Evolutionary conservation across 2,888 invertebrate genomes (phyloP), one percentile per base, ranked within the genome.

Genomic region (Tetramorium bicarinatum): DNA sequence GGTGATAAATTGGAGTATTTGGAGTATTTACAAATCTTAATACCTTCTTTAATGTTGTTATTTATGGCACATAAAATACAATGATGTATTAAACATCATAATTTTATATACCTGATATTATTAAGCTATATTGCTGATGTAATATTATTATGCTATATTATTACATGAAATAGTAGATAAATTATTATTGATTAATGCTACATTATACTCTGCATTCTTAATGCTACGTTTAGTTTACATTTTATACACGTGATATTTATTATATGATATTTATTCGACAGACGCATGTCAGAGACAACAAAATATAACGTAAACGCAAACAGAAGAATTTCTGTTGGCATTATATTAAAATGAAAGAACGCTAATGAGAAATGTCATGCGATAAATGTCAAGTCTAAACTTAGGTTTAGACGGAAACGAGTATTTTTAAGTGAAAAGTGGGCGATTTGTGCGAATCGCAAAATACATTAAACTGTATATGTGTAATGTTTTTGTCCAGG

Each of bases 351-450:
- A 41, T 66, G 25, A 54, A 54, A 54, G 41, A 54, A 41, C 25
- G 44, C 41, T 77, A 54, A 77, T 77, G 77, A 77, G 67, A 77
- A 77, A 77, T 66, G 67, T 67, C 69, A 67, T 54, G 41, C 54
- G 67, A 77, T 54, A 77, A 77, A 77, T 77, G 77, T 77, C 77
- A 77, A 44, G 15, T 44, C 13, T 67, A 77, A 77, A 77, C 9
- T 44, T 77, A 67, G 69, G 15, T 25, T 77, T 0, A 67, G 15
- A 67, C 52, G n/a, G 54, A 67, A 77, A 54, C 41, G 25, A 21
- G 41, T 67, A 54, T 41, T 77, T 77, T 67, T 67, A 77, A 67
- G 69, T 76, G n/a, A 67, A 41, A 67, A 67, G 59, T 49, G 54
- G 54, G 41, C 41, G 67, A 66, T 66, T 77, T 77, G 69, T 49